Percentiles rank a stretch among this genome's conserved stretches.
Conservation (phyloP, 2,113 vertebrate species). For the Brachypodius melanocephalos region DNA sequence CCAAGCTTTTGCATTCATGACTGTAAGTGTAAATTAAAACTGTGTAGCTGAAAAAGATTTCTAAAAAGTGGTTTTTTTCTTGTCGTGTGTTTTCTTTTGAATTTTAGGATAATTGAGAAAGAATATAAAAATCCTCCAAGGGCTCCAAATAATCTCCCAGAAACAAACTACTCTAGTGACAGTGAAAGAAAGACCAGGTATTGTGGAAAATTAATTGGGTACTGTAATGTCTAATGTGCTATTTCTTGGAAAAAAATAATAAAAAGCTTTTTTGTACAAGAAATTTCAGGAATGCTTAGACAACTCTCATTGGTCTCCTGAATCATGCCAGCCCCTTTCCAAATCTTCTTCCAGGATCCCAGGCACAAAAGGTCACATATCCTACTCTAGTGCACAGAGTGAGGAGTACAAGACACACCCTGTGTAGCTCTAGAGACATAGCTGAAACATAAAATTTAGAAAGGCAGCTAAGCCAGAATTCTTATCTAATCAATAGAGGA, state of each 20-base stretch:
- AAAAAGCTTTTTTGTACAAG: neutral
- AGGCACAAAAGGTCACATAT: neutral
- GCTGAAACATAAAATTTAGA: neutral
- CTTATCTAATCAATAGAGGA: neutral
- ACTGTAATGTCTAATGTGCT: neutral
- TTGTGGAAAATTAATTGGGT: neutral
- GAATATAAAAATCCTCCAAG: neutral
- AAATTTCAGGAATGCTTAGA: neutral
- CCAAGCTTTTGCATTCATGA: neutral
- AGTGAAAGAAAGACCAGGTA: slow-evolving; percentile 53
- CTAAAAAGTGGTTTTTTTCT: neutral
- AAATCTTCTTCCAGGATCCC: neutral
- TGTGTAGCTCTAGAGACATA: neutral
- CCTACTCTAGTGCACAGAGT: neutral
- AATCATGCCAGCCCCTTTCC: neutral
- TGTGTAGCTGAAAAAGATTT: neutral
- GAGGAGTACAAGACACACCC: neutral
- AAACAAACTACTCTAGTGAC: neutral
- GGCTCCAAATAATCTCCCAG: neutral
- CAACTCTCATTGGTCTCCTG: neutral
- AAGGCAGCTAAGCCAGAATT: neutral
- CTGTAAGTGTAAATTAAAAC: neutral
- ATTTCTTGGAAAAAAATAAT: neutral
- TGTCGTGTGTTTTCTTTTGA: neutral
- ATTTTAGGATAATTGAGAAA: slow-evolving; percentile 33